These are phyloP conservation scores for Ectemnius continuus DNA, from an alignment of 2,888 invertebrate species.

Conservation along the genomic window DNA sequence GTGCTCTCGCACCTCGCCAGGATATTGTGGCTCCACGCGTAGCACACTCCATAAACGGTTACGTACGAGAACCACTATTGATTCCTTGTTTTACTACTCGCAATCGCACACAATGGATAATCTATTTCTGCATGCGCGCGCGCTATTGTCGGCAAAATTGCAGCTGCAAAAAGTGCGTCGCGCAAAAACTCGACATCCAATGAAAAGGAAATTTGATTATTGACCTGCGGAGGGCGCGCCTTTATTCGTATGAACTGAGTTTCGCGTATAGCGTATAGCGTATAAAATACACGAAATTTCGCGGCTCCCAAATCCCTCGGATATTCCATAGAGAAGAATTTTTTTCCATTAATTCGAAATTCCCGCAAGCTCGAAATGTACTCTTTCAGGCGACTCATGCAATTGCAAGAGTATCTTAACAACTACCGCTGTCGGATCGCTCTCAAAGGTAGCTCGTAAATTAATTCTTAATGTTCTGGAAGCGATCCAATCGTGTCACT, in stretches of 20 bases:
- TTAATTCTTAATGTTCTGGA: conserved; percentile 21
- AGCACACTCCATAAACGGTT: not conserved
- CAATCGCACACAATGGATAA: not conserved
- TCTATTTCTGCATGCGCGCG: not conserved
- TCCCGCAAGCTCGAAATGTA: no score
- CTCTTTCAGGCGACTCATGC: no score
- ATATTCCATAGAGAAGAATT: no score
- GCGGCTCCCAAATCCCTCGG: no score
- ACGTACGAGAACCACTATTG: not conserved
- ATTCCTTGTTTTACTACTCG: not conserved
- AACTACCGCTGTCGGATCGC: no score
- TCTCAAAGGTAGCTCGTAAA: not conserved
- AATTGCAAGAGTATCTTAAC: no score
- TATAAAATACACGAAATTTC: no score
- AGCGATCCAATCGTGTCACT: conserved; percentile 18
- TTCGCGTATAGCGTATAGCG: no score
- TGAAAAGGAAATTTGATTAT: not conserved
- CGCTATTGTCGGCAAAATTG: not conserved
- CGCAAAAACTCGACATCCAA: not conserved
- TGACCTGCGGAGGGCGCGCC: not conserved
- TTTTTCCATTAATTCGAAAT: no score
- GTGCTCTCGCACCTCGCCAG: not conserved
- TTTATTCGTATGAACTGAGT: not conserved
- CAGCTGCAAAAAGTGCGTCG: not conserved
- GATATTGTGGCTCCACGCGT: not conserved